A percentile compares a stretch with the other conserved stretches of the same genome.
These are phyloP conservation scores for Atethmia centrago DNA, from an alignment of 2,888 invertebrate species.

Conservation along the genomic window DNA sequence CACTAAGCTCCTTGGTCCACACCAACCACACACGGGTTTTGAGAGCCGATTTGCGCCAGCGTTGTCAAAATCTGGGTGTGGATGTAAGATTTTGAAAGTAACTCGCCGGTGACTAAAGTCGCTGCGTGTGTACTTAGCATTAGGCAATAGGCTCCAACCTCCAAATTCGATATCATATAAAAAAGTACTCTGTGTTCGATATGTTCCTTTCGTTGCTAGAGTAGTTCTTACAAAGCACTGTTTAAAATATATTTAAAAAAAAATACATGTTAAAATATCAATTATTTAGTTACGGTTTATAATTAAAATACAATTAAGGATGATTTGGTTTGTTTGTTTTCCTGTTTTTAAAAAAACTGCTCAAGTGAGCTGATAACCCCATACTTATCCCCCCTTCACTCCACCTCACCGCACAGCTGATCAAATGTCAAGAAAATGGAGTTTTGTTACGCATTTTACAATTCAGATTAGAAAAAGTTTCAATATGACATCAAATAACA, in stretches of 20 bases:
- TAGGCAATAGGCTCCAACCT: neutral
- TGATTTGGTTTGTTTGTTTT: neutral
- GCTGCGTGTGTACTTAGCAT: too few relatives aligned
- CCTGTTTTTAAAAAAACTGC: neutral
- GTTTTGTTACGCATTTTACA: conserved; percentile 89
- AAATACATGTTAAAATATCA: neutral
- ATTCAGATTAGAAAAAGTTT: conserved; percentile 82
- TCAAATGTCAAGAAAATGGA: conserved; percentile 91
- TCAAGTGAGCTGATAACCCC: conserved; percentile 35
- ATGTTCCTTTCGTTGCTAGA: neutral
- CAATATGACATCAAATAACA: conserved; percentile 84
- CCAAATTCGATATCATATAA: too few relatives aligned
- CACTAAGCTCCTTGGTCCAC: too few relatives aligned
- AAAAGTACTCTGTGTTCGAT: too few relatives aligned
- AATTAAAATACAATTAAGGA: neutral
- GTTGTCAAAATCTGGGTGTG: neutral
- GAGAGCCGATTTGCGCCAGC: neutral
- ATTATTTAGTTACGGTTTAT: neutral
- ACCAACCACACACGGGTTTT: neutral
- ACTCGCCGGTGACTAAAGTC: neutral
- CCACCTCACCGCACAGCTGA: conserved; percentile 89
- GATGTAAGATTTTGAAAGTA: neutral
- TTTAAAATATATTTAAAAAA: neutral
- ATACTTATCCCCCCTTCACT: conserved; percentile 72
- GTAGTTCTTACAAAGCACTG: neutral